Percentiles rank a stretch among this genome's conserved stretches.
Conservation (phyloP, 2,797 vertebrate species). For the Peromyscus aztecus region DNA sequence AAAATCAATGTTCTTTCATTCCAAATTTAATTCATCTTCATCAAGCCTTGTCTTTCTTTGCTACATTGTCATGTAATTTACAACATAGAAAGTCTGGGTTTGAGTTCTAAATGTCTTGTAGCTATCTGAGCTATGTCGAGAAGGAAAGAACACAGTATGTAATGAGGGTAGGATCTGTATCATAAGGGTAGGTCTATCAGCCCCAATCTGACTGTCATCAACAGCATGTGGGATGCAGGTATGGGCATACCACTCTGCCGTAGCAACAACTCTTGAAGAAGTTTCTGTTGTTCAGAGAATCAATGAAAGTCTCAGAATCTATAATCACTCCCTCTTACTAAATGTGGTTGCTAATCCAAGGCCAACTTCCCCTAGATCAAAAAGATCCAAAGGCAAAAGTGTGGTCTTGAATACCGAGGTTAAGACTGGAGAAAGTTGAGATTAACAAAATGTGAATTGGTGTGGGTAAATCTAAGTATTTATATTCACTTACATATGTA, state of each 20-base stretch:
- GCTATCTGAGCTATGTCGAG: background rate
- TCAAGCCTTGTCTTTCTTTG: background rate
- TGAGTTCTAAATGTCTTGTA: background rate
- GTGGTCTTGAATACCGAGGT: background rate
- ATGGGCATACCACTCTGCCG: background rate
- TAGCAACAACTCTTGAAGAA: background rate
- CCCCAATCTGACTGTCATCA: background rate
- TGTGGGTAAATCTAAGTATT: conserved; percentile 49
- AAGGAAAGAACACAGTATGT: background rate
- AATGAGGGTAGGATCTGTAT: background rate
- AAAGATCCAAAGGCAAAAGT: background rate
- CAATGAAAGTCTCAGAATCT: background rate
- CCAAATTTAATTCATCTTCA: conserved; percentile 8
- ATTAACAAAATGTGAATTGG: conserved; percentile 39
- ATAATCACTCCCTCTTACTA: background rate
- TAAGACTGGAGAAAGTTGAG: conserved; percentile 53
- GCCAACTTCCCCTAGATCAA: conserved; percentile 19
- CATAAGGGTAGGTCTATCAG: background rate
- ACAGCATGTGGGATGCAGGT: background rate
- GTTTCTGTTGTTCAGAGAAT: background rate
- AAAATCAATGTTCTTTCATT: background rate
- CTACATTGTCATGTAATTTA: background rate
- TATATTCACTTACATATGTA: background rate
- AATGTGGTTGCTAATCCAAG: background rate
- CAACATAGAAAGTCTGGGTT: background rate